These are phyloP conservation scores for Spea bombifrons DNA, from an alignment of 2,113 vertebrate species.

Conservation along the genomic window DNA sequence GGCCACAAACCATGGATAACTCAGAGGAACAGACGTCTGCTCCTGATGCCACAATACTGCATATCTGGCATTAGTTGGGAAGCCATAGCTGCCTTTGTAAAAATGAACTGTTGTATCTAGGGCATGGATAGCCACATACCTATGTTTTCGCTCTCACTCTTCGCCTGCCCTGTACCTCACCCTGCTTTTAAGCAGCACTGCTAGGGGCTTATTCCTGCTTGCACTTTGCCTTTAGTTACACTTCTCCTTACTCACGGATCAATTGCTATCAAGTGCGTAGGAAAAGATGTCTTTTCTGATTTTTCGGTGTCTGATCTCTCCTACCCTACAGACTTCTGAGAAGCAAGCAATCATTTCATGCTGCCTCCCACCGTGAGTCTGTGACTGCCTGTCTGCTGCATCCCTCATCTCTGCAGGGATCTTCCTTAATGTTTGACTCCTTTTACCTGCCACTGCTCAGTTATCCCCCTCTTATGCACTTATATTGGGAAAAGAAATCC, in stretches of 20 bases:
- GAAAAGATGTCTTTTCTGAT: background rate
- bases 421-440: constrained; percentile 41
- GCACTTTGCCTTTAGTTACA: background rate
- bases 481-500: background rate
- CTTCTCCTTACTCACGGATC: constrained; percentile 6
- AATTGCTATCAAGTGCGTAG: constrained; percentile 5
- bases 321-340: constrained; percentile 33
- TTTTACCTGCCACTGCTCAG: constrained; percentile 29
- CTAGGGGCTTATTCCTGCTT: background rate
- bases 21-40: too few relatives aligned
- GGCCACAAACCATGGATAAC: too few relatives aligned
- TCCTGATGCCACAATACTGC: too few relatives aligned
- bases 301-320: constrained; percentile 18
- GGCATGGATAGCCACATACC: too few relatives aligned
- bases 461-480: background rate
- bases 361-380: constrained; percentile 2
- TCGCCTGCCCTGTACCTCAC: too few relatives aligned
- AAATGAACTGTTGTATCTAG: too few relatives aligned
- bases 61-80: too few relatives aligned
- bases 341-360: constrained; percentile 37
- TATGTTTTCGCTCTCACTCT: too few relatives aligned
- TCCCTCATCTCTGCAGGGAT: constrained; percentile 17
- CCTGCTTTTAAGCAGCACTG: background rate
- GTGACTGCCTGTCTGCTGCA: constrained; percentile 13
- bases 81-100: too few relatives aligned